phyloP scores from a whole-genome alignment of 2,797 vertebrate genomes.

The Leucoraja ocellata region DNA sequence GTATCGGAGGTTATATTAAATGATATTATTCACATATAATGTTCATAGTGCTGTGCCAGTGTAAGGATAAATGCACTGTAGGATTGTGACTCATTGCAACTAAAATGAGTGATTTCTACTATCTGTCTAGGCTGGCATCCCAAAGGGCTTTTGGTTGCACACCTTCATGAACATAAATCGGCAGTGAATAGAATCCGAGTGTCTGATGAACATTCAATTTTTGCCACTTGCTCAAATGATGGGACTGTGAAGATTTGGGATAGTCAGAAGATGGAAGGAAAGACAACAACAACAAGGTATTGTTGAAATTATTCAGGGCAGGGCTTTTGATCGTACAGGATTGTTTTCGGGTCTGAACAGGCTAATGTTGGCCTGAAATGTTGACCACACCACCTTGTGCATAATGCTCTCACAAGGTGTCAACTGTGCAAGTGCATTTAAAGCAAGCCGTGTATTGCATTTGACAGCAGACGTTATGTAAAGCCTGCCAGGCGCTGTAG shows the following conservation, averaged over 20 bases:
- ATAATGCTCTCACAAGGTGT: no score
- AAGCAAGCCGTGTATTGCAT: no score
- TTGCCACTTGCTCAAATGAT: slow-evolving; percentile 92
- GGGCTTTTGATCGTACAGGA: not conserved
- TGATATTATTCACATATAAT: no score
- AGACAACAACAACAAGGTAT: slow-evolving; percentile 92
- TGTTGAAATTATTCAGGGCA: not conserved
- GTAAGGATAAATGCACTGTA: not conserved
- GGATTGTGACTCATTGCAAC: not conserved
- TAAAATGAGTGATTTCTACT: not conserved
- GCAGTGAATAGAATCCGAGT: slow-evolving; percentile 87
- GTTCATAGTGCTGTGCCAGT: not conserved
- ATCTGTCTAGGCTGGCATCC: slow-evolving; percentile 80
- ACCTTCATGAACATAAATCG: slow-evolving; percentile 92
- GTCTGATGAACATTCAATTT: slow-evolving; percentile 91
- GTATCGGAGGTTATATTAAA: not conserved
- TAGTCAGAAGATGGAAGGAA: slow-evolving; percentile 98
- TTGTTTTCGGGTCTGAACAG: no score
- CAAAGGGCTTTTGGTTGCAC: slow-evolving; percentile 87
- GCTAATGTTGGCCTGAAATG: no score
- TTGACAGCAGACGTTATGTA: no score
- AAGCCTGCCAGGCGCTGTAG: no score
- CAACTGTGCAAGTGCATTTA: no score
- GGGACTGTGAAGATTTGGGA: slow-evolving; percentile 97
- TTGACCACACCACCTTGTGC: no score